Evolutionary conservation across 2,797 vertebrate genomes (phyloP).

Genomic region (Luscinia luscinia): DNA sequence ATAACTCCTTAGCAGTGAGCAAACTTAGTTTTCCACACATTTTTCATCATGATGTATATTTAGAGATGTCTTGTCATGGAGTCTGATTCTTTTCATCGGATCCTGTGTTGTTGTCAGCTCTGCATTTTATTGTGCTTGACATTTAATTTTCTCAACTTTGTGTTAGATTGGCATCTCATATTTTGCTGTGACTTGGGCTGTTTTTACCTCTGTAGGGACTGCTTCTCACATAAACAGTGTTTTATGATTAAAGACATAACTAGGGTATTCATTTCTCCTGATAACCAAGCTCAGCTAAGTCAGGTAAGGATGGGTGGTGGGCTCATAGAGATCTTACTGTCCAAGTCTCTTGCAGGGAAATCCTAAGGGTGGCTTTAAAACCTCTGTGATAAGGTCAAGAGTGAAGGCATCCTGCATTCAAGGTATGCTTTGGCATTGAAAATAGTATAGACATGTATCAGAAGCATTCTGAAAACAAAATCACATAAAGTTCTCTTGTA

Average conservation of each 20-base stretch:
- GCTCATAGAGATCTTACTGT: not conserved
- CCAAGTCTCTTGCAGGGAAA: not conserved
- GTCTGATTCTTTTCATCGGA: not conserved
- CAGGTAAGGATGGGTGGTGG: accelerated
- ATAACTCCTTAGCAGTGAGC: not conserved
- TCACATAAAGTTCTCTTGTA: not conserved
- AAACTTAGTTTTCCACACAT: not conserved
- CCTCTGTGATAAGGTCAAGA: not conserved
- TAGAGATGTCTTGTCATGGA: not conserved
- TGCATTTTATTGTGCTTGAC: not conserved
- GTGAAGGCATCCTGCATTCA: not conserved
- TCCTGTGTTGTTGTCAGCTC: not conserved
- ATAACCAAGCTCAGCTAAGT: not conserved
- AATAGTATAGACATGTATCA: not conserved
- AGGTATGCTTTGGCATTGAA: not conserved
- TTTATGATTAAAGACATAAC: not conserved
- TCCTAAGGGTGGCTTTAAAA: not conserved
- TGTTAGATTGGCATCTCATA: not conserved
- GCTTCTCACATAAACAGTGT: not conserved
- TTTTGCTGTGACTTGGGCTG: not conserved
- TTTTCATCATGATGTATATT: not conserved
- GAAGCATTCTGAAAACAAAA: not conserved
- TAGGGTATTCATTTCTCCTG: not conserved
- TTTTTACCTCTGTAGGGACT: not conserved
- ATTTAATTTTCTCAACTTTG: not conserved